phyloP scores from a whole-genome alignment of 2,888 invertebrate genomes.

The Diarsia dahlii region DNA sequence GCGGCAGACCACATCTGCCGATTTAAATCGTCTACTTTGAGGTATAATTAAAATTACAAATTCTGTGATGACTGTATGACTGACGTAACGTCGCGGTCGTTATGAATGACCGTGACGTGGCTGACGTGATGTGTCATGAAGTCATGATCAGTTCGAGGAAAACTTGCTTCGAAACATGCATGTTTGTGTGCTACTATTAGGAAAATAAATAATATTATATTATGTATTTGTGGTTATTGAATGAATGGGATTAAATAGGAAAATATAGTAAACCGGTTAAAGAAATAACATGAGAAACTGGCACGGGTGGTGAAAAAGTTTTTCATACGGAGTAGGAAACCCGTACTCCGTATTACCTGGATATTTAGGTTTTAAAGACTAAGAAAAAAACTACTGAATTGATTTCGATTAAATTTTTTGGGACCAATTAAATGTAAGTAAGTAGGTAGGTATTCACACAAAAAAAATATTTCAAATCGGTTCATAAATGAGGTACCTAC shows the following conservation, averaged over 20 bases:
- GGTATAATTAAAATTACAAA: constrained; percentile 14
- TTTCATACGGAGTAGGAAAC: no score
- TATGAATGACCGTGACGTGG: constrained; percentile 54
- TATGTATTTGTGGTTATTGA: constrained; percentile 4
- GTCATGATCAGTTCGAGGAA: constrained; percentile 48
- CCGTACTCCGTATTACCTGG: no score
- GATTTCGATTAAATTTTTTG: no score
- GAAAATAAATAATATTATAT: constrained; percentile 34
- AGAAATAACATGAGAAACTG: background rate
- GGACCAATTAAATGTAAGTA: no score
- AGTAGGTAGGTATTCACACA: no score
- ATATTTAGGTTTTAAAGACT: no score
- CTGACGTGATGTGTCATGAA: constrained; percentile 3
- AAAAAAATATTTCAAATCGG: no score
- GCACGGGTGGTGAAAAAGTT: background rate
- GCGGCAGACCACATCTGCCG: background rate
- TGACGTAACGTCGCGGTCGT: constrained; percentile 52
- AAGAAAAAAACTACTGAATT: no score
- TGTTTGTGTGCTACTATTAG: constrained; percentile 1
- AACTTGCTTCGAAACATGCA: constrained; percentile 26
- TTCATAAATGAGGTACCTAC: no score
- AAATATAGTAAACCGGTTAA: background rate
- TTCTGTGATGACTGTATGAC: constrained; percentile 17
- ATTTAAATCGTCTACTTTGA: constrained; percentile 4
- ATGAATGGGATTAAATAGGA: constrained; percentile 10